Evolutionary conservation across 2,797 vertebrate genomes (phyloP).

Genomic region (Helarctos malayanus): DNA sequence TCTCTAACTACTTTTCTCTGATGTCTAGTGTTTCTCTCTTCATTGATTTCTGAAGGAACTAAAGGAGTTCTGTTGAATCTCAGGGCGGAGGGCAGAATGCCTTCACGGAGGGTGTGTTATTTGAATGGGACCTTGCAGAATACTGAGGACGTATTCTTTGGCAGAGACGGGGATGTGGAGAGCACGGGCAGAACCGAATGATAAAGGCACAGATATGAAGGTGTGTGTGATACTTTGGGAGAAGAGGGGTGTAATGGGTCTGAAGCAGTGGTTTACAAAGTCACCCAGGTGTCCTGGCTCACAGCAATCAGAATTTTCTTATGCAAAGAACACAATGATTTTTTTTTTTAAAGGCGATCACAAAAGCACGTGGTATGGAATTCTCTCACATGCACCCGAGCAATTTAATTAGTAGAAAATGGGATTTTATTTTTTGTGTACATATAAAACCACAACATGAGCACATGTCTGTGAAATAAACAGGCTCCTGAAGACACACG

Average conservation of each 20-base stretch:
- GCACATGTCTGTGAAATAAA: conserved; percentile 68
- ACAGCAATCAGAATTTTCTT: conserved; percentile 15
- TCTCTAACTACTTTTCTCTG: neutral
- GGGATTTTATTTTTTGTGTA: conserved; percentile 38
- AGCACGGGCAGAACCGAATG: neutral
- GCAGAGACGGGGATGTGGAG: neutral
- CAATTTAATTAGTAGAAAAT: conserved; percentile 55
- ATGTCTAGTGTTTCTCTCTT: neutral
- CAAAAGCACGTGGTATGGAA: neutral
- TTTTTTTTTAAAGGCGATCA: neutral
- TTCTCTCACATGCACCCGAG: neutral
- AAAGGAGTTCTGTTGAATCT: neutral
- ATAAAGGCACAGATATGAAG: neutral
- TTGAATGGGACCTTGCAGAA: neutral
- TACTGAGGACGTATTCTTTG: neutral
- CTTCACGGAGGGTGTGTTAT: neutral
- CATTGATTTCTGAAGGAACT: conserved; percentile 14
- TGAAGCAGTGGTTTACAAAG: conserved; percentile 37
- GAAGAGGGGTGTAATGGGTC: neutral
- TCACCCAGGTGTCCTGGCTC: conserved; percentile 33
- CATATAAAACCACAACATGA: conserved; percentile 3
- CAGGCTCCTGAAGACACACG: neutral
- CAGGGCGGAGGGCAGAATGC: neutral
- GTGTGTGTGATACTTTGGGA: neutral
- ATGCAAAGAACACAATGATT: neutral